Evolutionary conservation across 2,888 invertebrate species (phyloP), one percentile per base, ranked within the genome.

Genomic region (Drosophila acutilabella): DNA sequence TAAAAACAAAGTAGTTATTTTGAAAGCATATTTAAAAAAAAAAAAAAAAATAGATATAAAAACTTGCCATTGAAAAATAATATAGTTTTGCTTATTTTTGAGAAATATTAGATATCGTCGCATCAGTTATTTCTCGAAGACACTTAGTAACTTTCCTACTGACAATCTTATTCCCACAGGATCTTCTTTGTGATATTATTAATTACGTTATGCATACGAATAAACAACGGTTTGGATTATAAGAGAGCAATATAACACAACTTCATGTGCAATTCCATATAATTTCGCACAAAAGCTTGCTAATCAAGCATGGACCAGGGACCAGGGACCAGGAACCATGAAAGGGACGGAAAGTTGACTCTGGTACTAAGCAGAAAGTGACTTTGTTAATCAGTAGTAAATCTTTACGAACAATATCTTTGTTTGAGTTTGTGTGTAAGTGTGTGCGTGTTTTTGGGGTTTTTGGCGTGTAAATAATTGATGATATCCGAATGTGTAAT

Each of bases 381-480:
- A 56, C 54, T 56, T 56, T 56, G 14, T 44, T 44, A 56, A 56
- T 44, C 44, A 56, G 51, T 51, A 38, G 51, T 51, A 56, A 44
- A 36, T 56, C 33, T 33, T 10, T n/a, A 11, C 18, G 5, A 48
- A 38, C 26, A 6, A 51, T 20, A 62, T 47, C 16, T 48, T 26
- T 38, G 51, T 33, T 23, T 48, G 48, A 30, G 41, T 20, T 26
- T 53, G 41, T 61, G 41, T 50, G 59, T 26, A 20, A 20, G 20
- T 23, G 23, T 6, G 52, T 47, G 10, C 18, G 3, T 30, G 57
- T 48, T 30, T 59, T 40, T 51, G 51, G 13, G 48, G 42, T 42
- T 53, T 16, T 56, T 56, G 33, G 51, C 30, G 41, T 60, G 47
- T 76, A 50, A 76, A 64, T 78, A 77, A 78, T 77, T 78, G 47